Evolutionary conservation across 2,888 invertebrate species (phyloP).

Genomic region (Autographa gamma): DNA sequence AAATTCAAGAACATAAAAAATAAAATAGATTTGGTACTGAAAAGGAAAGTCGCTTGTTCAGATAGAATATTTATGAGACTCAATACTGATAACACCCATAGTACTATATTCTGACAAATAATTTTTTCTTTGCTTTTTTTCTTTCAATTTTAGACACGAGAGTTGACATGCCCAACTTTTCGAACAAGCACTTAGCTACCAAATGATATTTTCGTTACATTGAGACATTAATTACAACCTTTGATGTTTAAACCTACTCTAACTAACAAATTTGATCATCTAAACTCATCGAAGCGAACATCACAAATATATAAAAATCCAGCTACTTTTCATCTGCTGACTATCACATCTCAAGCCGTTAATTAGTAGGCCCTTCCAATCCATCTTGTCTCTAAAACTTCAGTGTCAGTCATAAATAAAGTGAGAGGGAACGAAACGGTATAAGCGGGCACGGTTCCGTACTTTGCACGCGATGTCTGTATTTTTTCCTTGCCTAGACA

Average conservation of each 20-base stretch:
- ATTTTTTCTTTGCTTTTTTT: too few species aligned
- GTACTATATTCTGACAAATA: too few species aligned
- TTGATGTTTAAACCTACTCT: neutral
- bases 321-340: constrained; percentile 38
- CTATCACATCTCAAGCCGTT: constrained; percentile 34
- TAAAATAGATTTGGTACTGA: too few species aligned
- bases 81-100: too few species aligned
- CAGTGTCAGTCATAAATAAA: constrained; percentile 31
- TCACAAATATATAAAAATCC: constrained; percentile 25
- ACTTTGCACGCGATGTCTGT: neutral
- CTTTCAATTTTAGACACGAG: too few species aligned
- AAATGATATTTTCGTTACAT: neutral
- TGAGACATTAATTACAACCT: neutral
- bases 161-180: too few species aligned
- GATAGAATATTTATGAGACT: too few species aligned
- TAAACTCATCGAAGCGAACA: constrained; percentile 41
- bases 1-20: too few species aligned
- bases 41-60: too few species aligned
- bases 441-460: neutral
- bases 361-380: constrained; percentile 46
- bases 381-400: constrained; percentile 22
- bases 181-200: neutral
- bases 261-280: neutral
- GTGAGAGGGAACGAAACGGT: neutral
- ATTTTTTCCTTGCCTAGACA: neutral